These are phyloP conservation scores for Sepioteuthis lessoniana DNA, from an alignment of 2,888 invertebrate species.

Conservation along the genomic window DNA sequence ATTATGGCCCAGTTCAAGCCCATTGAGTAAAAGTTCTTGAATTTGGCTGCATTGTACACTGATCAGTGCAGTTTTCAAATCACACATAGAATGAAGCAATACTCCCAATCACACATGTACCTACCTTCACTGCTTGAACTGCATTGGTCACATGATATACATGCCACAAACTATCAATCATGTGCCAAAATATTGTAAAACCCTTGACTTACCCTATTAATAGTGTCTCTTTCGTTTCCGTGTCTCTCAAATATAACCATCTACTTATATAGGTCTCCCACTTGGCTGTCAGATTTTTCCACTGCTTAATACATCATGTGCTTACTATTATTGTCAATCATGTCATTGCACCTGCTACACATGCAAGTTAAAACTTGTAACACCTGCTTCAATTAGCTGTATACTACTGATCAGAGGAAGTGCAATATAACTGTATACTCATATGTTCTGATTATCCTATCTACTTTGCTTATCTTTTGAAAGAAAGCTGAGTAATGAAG, in stretches of 20 bases:
- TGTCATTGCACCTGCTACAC: background rate
- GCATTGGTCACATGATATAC: too few relatives aligned
- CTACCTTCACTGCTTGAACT: too few relatives aligned
- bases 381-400: background rate
- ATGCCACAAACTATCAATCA: too few relatives aligned
- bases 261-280: background rate
- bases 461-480: background rate
- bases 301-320: background rate
- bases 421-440: background rate
- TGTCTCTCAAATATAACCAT: background rate
- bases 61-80: too few relatives aligned
- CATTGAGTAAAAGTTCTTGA: too few relatives aligned
- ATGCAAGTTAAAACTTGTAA: background rate
- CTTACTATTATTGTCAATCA: background rate
- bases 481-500: background rate
- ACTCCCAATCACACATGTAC: too few relatives aligned
- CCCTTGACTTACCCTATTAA: too few relatives aligned
- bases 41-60: too few relatives aligned
- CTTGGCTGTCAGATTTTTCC: background rate
- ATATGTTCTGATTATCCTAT: background rate
- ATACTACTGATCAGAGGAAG: background rate
- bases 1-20: too few relatives aligned
- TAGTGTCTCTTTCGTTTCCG: too few relatives aligned
- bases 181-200: too few relatives aligned
- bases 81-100: too few relatives aligned